Base-by-base conservation (phyloP, 2,888 invertebrate genomes). In the Eilema griseolum region DNA sequence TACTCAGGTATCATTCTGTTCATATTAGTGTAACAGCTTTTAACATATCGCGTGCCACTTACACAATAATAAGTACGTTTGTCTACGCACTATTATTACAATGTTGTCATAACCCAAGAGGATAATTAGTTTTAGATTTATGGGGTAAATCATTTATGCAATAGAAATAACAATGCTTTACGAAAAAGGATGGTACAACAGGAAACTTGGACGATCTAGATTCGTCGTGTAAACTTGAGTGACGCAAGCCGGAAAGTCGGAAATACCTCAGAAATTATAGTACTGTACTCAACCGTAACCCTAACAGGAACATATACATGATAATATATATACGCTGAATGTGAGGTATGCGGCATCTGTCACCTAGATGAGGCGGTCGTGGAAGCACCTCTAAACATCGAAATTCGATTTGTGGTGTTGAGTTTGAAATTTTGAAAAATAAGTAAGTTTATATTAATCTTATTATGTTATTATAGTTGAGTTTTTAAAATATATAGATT, bases 351-450 rank as follows among this genome's bases (percentile, higher is more conserved):
- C n/a, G 61, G n/a, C 61, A 28, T 61, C 61, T 61, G 61, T 61
- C 61, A 61, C n/a, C 28, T n/a, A 31, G 61, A 28, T 20, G 61
- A 31, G 20, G 61, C 20, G n/a, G 61, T 61, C 61, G 61, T 20
- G 28, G 61, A n/a, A 61, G 31, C 61, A 61, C 61, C 61, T 33
- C n/a, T 61, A 20, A 31, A 31, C 31, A 23, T 61, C 28, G 16
- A 61, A 61, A n/a, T 61, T 61, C 61, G 28, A 52, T 20, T 52
- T 61, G 59, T 61, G 61, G 61, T 61, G 61, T 31, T 10, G 61
- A 61, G 61, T 28, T 61, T 61, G 61, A 61, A 61, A 16, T 61
- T 61, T 61, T 60, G 60, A 31, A 61, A 61, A 59, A 61, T 31
- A 61, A 28, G 61, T 61, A 61, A 61, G 61, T 31, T 31, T 20